Percentiles rank a stretch among this genome's conserved stretches.
phyloP scores from a whole-genome alignment of 2,797 vertebrate genomes.

The Gymnothorax reevesii region DNA sequence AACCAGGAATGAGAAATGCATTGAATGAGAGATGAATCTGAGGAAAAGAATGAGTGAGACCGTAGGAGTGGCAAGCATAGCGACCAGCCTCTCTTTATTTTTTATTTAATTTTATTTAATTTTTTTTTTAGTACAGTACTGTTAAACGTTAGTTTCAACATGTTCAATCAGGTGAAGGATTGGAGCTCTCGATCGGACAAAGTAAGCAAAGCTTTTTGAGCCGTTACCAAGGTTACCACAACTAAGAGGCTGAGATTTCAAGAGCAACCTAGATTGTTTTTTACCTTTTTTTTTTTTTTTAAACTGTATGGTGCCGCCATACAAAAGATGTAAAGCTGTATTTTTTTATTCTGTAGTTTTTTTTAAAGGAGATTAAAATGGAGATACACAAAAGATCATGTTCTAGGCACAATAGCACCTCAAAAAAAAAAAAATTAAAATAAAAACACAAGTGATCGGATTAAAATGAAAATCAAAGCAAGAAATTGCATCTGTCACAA shows the following conservation, averaged over 20 bases:
- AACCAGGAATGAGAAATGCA: not conserved
- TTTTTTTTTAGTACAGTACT: slow-evolving; percentile 76
- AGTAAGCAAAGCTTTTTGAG: slow-evolving; percentile 72
- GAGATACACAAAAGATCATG: slow-evolving; percentile 61
- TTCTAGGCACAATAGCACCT: slow-evolving; percentile 67
- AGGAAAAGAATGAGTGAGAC: slow-evolving; percentile 16
- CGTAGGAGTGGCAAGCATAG: slow-evolving; percentile 51
- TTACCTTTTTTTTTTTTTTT: slow-evolving; percentile 44
- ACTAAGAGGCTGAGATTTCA: slow-evolving; percentile 70
- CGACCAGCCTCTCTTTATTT: slow-evolving; percentile 66
- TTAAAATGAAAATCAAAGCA: slow-evolving; percentile 67
- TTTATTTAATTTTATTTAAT: slow-evolving; percentile 70
- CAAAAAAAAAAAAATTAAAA: slow-evolving; percentile 48
- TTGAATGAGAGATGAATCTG: too few species aligned
- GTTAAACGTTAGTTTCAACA: slow-evolving; percentile 80
- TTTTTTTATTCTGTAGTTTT: slow-evolving; percentile 53
- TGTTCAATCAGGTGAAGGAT: slow-evolving; percentile 71
- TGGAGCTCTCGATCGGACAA: slow-evolving; percentile 68
- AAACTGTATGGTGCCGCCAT: slow-evolving; percentile 56
- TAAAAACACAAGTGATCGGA: slow-evolving; percentile 56
- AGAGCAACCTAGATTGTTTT: slow-evolving; percentile 60
- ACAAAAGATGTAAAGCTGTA: slow-evolving; percentile 59
- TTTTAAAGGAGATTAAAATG: slow-evolving; percentile 46
- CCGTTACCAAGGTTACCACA: slow-evolving; percentile 75
- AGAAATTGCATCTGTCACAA: slow-evolving; percentile 52